Conservation (phyloP, 2,888 invertebrate genomes). For the Altica lythri region DNA sequence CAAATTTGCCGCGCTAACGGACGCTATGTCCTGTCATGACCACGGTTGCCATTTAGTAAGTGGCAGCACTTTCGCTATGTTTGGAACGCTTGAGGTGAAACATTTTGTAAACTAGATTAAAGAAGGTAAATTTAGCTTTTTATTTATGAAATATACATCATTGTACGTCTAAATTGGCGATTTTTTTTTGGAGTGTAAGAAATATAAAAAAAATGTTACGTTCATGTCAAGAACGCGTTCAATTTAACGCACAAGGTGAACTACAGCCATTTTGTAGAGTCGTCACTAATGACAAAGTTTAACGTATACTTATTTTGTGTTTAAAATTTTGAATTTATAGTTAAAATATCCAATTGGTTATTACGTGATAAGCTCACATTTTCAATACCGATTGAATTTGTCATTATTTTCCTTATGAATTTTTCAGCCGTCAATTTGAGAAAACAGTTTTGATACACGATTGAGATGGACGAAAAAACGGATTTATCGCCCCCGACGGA, state of each 20-base stretch:
- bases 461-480: constrained; percentile 34
- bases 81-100: constrained; percentile 47
- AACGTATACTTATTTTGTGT: neutral
- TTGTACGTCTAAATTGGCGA: constrained; percentile 11
- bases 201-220: constrained; percentile 35
- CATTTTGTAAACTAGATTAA: constrained; percentile 42
- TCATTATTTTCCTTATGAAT: constrained; percentile 1
- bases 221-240: constrained; percentile 37
- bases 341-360: too few species aligned
- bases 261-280: constrained; percentile 45
- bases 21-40: constrained; percentile 1
- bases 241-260: constrained; percentile 42
- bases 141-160: constrained; percentile 27
- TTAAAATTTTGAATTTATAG: neutral
- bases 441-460: constrained; percentile 18
- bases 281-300: constrained; percentile 17
- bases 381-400: neutral
- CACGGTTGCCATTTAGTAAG: constrained; percentile 33
- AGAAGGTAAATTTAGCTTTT: constrained; percentile 42
- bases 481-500: constrained; percentile 18
- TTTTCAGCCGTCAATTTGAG: constrained; percentile 22
- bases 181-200: constrained; percentile 32
- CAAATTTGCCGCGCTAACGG: constrained; percentile 41
- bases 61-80: constrained; percentile 49
- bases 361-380: neutral